Percentiles rank a stretch among this genome's conserved stretches.
phyloP scores from a whole-genome alignment of 2,888 invertebrate genomes.

The Elaeidobius kamerunicus region DNA sequence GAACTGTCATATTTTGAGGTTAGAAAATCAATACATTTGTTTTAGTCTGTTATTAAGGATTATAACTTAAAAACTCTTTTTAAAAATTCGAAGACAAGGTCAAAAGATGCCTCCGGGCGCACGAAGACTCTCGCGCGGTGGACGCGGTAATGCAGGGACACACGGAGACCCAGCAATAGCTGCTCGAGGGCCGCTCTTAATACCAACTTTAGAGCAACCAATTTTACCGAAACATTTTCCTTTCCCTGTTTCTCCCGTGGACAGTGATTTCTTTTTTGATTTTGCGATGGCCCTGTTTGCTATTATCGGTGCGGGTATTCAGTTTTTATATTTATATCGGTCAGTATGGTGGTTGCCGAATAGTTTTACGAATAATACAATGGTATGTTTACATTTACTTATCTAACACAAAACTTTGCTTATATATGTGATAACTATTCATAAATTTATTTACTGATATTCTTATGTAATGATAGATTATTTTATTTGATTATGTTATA shows the following conservation, averaged over 20 bases:
- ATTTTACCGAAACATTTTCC: slow-evolving; percentile 76
- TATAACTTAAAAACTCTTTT: too few relatives aligned
- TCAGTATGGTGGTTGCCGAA: slow-evolving; percentile 98
- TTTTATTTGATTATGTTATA: too few relatives aligned
- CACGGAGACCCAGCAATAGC: slow-evolving; percentile 7
- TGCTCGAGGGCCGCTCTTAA: slow-evolving; percentile 3
- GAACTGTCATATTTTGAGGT: too few relatives aligned
- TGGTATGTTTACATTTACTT: too few relatives aligned
- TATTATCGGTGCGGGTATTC: slow-evolving; percentile 74
- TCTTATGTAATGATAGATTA: neutral
- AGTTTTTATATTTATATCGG: slow-evolving; percentile 92
- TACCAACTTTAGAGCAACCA: slow-evolving; percentile 48
- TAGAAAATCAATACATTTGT: too few relatives aligned
- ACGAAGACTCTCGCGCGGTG: slow-evolving; percentile 19
- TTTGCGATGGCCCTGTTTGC: slow-evolving; percentile 79
- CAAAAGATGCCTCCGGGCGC: slow-evolving; percentile 25
- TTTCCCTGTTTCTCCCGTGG: slow-evolving; percentile 72
- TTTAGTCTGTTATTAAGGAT: too few relatives aligned
- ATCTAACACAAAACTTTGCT: too few relatives aligned
- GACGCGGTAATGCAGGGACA: slow-evolving; percentile 7
- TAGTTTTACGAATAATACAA: slow-evolving; percentile 81
- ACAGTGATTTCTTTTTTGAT: slow-evolving; percentile 83
- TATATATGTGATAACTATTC: too few relatives aligned
- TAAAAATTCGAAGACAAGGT: slow-evolving; percentile 12
- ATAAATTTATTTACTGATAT: neutral